Conservation (phyloP, 1,140 invertebrate genomes). For the Zaprionus capensis region DNA sequence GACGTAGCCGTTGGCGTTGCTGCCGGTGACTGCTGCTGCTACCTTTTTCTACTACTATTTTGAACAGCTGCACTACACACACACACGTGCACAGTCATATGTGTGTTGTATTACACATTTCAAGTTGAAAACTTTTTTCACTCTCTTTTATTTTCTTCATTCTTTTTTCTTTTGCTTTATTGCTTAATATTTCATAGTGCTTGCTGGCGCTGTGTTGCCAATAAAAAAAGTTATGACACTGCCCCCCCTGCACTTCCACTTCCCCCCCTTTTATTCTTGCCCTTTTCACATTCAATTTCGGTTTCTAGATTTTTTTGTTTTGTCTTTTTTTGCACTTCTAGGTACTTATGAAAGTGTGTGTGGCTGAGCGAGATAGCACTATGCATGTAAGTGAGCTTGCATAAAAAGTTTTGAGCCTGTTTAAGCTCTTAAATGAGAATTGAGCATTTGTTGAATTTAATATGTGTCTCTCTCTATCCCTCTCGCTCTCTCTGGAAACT, state of each 20-base stretch:
- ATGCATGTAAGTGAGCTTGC: conserved; percentile 7
- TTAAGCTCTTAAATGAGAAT: neutral
- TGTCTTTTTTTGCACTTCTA: conserved; percentile 22
- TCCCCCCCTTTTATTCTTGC: neutral
- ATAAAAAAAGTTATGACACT: conserved; percentile 53
- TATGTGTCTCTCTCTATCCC: neutral
- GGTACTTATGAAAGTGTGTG: conserved; percentile 20
- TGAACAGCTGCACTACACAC: conserved; percentile 33
- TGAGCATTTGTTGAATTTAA: conserved; percentile 8
- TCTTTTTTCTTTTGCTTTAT: conserved; percentile 55
- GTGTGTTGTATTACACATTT: conserved; percentile 38
- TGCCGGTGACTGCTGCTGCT: conserved; percentile 23
- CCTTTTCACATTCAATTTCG: conserved; percentile 34
- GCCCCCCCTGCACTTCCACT: conserved; percentile 6
- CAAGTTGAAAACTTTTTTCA: conserved; percentile 52
- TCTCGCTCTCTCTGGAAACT: neutral
- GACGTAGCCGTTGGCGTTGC: conserved; percentile 4
- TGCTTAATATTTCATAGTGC: conserved; percentile 61
- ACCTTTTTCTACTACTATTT: conserved; percentile 49
- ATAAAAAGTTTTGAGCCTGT: conserved; percentile 13
- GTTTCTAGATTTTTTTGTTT: conserved; percentile 11
- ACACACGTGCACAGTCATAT: conserved; percentile 7
- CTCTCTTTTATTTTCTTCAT: conserved; percentile 30
- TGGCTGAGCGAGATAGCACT: neutral
- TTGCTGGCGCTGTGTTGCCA: conserved; percentile 32